These are phyloP conservation scores for Myrmecobius fasciatus DNA, from an alignment of 2,113 vertebrate genomes.

Conservation along the genomic window DNA sequence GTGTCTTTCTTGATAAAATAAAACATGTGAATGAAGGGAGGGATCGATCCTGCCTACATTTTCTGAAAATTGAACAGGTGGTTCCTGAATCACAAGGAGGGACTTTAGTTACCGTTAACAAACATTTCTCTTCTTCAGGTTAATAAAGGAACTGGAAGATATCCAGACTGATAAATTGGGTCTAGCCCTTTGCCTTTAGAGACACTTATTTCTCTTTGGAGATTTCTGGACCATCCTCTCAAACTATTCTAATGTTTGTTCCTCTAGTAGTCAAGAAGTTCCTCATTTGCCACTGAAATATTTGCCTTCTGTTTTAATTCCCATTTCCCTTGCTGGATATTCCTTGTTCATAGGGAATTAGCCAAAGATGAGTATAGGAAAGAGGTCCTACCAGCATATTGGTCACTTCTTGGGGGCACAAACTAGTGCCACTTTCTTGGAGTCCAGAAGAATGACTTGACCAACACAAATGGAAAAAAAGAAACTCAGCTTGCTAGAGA, in stretches of 20 bases:
- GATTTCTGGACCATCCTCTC: not conserved
- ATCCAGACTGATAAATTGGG: not conserved
- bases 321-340: not conserved
- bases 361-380: not conserved
- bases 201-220: not conserved
- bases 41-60: not conserved
- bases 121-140: not conserved
- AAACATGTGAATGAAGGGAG: not conserved
- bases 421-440: constrained; percentile 32
- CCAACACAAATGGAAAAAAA: constrained; percentile 5
- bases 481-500: constrained; percentile 5
- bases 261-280: constrained; percentile 4
- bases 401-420: not conserved
- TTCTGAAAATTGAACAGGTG: not conserved
- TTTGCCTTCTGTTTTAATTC: constrained; percentile 2
- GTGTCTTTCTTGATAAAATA: not conserved
- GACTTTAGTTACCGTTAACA: not conserved
- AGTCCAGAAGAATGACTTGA: constrained; percentile 35
- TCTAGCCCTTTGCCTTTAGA: not conserved
- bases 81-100: not conserved
- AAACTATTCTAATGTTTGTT: not conserved
- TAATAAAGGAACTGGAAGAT: not conserved
- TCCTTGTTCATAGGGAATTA: not conserved
- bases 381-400: not conserved
- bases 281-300: not conserved